Evolutionary conservation across 2,797 vertebrate species (phyloP).

Genomic region (Pyrrhura leucotis): DNA sequence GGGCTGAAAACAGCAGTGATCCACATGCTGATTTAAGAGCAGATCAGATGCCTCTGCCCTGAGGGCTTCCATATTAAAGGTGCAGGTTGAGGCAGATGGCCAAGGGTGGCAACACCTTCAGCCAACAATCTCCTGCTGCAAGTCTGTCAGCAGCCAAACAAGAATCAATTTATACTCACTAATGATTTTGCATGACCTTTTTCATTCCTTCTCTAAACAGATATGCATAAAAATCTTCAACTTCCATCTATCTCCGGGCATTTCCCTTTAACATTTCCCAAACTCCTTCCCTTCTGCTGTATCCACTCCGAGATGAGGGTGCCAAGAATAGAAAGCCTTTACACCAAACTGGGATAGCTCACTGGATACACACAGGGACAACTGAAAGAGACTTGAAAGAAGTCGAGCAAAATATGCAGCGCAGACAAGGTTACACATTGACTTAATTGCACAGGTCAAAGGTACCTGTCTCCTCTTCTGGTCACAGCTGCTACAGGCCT

Average conservation of each 20-base stretch:
- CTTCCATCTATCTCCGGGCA: neutral
- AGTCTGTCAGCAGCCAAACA: neutral
- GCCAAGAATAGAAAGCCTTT: neutral
- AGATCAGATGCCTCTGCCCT: conserved; percentile 26
- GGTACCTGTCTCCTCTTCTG: neutral
- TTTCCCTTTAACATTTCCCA: neutral
- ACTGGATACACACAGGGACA: neutral
- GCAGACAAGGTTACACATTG: neutral
- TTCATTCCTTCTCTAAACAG: neutral
- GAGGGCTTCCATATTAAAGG: neutral
- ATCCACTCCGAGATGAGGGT: neutral
- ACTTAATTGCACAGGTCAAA: neutral
- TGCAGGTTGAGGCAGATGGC: neutral
- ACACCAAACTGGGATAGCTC: neutral
- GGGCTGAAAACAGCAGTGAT: neutral
- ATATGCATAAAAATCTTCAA: neutral
- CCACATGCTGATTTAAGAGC: conserved; percentile 15
- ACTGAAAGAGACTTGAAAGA: neutral
- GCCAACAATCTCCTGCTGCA: neutral
- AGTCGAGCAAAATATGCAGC: neutral
- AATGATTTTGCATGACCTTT: neutral
- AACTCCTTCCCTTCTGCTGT: neutral
- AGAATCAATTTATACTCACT: neutral
- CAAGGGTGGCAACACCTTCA: neutral
- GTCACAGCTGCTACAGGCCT: neutral